Evolutionary conservation across 1,140 invertebrate species (phyloP), one percentile per base, ranked within the genome.

Genomic region (Geopemphigus sp.): DNA sequence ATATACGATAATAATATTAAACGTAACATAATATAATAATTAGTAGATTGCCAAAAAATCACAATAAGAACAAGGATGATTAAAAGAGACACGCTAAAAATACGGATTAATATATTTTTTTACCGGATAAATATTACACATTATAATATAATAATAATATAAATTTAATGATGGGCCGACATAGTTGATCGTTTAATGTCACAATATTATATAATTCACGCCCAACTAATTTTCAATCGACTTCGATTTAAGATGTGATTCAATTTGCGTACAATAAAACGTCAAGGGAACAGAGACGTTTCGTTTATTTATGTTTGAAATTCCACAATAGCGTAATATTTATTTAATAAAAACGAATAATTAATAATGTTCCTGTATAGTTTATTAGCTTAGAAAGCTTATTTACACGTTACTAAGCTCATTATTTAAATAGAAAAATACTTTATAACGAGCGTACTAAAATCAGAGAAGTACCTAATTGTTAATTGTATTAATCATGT

Each of bases 321-420:
- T 68, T 47, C 15, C 6, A 14, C 14, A 24, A 50, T 68, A 68
- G 66, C 66, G 26, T 68, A 50, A 12, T 12, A 26, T 68, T 68
- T 68, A 26, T 68, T 45, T 29, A 32, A 72, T 29, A 72, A 53
- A 72, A 72, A 72, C 19, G 22, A 53, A 53, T 70, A 53, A 5
- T 72, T 72, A 72, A 53, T 72, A 54, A 72, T 29, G 22, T 72
- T 72, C 68, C 68, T 72, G 68, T 72, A 72, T 29, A 72, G 68
- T 54, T 72, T 54, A 72, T 53, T 54, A 72, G 68, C 68, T 72
- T 72, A 53, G 26, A 54, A 72, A 72, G 68, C 47, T 72, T 72
- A 54, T 72, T 54, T 72, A 72, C 68, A 72, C 24, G 68, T 72
- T 53, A 72, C 68, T 72, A 72, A 72, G 68, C 68, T 72, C 68